phyloP scores from a whole-genome alignment of 1,140 invertebrate species.

The Helicoverpa zea region DNA sequence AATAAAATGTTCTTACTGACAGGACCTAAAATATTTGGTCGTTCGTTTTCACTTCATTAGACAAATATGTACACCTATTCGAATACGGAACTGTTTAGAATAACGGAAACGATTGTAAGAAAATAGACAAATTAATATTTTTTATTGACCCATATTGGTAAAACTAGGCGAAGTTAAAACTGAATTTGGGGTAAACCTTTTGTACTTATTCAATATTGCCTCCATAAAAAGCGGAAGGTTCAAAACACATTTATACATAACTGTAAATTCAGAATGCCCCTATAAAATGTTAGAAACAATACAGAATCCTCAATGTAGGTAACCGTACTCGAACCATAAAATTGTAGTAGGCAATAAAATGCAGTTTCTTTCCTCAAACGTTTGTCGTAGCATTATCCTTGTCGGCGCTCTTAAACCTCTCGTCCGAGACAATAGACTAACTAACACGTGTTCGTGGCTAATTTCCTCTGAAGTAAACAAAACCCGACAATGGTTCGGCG shows the following conservation, averaged over 20 bases:
- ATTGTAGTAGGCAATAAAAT: slow-evolving; percentile 30
- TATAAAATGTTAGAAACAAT: not conserved
- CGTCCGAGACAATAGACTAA: slow-evolving; percentile 61
- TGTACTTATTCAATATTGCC: not conserved
- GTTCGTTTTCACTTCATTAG: too few species aligned
- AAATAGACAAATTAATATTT: too few species aligned
- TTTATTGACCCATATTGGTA: too few species aligned
- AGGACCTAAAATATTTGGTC: too few species aligned
- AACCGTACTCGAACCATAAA: slow-evolving; percentile 22
- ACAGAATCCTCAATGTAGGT: slow-evolving; percentile 3
- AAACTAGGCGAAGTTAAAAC: not conserved
- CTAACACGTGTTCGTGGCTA: slow-evolving; percentile 73
- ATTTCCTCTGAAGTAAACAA: slow-evolving; percentile 68
- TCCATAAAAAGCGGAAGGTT: not conserved
- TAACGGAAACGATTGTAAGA: too few species aligned
- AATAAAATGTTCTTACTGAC: too few species aligned
- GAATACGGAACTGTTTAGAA: too few species aligned
- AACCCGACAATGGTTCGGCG: slow-evolving; percentile 62
- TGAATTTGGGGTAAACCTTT: not conserved
- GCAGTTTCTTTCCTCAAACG: slow-evolving; percentile 29
- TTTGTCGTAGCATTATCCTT: not conserved
- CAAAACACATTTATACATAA: not conserved
- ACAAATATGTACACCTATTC: too few species aligned
- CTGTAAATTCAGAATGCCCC: slow-evolving; percentile 8
- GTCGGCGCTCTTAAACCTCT: slow-evolving; percentile 58